Evolutionary conservation across 2,797 vertebrate species (phyloP), one percentile per base, ranked within the genome.

Genomic region (Champsocephalus gunnari): DNA sequence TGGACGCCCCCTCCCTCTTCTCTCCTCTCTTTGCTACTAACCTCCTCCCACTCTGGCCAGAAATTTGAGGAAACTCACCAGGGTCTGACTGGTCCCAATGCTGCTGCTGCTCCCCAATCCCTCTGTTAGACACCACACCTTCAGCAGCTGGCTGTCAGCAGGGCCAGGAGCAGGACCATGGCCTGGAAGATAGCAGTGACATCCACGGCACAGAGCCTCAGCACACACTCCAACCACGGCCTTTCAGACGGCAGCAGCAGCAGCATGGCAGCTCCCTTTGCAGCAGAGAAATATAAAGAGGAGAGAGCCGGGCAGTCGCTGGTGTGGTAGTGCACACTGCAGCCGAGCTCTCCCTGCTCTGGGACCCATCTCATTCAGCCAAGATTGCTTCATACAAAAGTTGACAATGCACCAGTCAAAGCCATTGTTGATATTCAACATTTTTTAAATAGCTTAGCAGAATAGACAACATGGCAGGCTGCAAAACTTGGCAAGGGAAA

Each of bases 361-460:
- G 96, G 95, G 96, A 97, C 93, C 97, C 94, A 94, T 97, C 96
- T 97, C 96, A 96, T 98, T 98, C 96, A 98, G 95, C 95, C 95
- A 96, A 98, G 97, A 99, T 98, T 98, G 97, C 96, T 97, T 97
- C 97, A 98, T 98, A 98, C 96, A 99, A 97, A 98, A 97, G 96
- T 97, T 97, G 96, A 99, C 97, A 99, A 99, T 99, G 94, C 95
- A 93, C 88, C 94, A 95, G 93, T 96, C 95, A 98, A 97, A 97
- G 96, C 96, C 96, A 98, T 98, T 99, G 98, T 98, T 98, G 97
- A 98, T 98, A 98, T 98, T 99, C 97, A 96, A 97, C 97, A 97
- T 98, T 98, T 99, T 97, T 96, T 95, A 97, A 99, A 99, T 97
- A 98, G 97, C 97, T 96, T 96, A 96, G 96, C 96, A 97, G 97